phyloP scores from a whole-genome alignment of 2,797 vertebrate species.

The Emydoidea blandingii region DNA sequence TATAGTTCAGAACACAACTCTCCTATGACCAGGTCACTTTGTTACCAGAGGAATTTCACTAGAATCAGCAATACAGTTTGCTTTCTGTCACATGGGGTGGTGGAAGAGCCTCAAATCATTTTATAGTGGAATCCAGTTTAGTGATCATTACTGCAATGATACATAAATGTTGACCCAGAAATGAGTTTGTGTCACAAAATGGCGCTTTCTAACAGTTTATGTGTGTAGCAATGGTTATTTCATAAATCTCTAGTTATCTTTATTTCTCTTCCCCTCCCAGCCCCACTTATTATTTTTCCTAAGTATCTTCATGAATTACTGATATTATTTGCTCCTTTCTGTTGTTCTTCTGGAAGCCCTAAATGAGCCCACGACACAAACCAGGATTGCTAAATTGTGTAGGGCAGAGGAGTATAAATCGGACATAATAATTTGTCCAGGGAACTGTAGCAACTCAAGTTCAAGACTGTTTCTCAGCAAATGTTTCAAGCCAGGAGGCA shows the following conservation, averaged over 20 bases:
- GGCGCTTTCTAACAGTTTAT: not conserved
- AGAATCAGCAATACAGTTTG: not conserved
- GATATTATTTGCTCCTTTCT: not conserved
- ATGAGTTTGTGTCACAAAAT: not conserved
- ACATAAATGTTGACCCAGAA: not conserved
- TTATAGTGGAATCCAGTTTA: not conserved
- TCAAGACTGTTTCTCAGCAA: constrained; percentile 53
- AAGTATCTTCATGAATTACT: not conserved
- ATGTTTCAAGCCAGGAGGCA: constrained; percentile 17
- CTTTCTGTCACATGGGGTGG: not conserved
- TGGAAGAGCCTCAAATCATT: not conserved
- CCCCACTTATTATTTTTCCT: not conserved
- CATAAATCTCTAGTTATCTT: not conserved
- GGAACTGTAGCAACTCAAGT: constrained; percentile 10
- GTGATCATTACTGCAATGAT: not conserved
- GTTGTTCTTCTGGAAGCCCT: constrained; percentile 13
- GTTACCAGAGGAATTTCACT: not conserved
- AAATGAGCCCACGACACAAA: constrained; percentile 26
- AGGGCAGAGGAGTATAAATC: constrained; percentile 6
- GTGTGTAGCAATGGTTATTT: not conserved
- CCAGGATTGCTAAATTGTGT: not conserved
- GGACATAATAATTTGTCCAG: constrained; percentile 45
- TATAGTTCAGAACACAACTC: not conserved
- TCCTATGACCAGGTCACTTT: not conserved
- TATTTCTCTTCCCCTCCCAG: not conserved